Evolutionary conservation across 2,888 invertebrate species (phyloP).

Genomic region (Megalurothrips usitatus): DNA sequence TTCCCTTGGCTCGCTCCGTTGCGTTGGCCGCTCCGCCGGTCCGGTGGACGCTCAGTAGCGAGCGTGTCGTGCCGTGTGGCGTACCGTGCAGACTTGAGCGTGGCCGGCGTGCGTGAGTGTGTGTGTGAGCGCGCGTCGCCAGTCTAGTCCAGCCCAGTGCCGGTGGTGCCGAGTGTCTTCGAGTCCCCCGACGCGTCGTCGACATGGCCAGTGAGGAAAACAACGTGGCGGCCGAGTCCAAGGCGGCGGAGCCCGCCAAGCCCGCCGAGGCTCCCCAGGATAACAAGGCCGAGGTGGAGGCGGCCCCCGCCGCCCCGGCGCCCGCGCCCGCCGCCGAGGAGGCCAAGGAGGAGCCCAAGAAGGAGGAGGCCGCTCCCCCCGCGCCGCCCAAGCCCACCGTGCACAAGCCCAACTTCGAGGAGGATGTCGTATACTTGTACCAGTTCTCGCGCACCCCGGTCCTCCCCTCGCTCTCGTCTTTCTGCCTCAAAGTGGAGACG

Average conservation of each 20-base stretch:
- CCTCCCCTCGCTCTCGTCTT: constrained; percentile 85
- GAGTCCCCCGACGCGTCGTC: not conserved
- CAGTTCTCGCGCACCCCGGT: constrained; percentile 88
- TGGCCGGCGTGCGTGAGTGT: not conserved
- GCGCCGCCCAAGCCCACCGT: constrained; percentile 64
- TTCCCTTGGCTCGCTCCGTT: not conserved
- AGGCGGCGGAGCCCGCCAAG: constrained; percentile 42
- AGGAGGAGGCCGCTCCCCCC: constrained; percentile 37
- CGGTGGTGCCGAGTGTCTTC: not conserved
- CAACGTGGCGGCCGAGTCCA: constrained; percentile 44
- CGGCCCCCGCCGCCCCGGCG: constrained; percentile 16
- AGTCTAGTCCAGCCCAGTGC: not conserved
- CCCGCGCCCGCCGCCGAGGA: constrained; percentile 37
- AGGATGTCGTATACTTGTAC: constrained; percentile 89
- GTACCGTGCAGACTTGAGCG: not conserved
- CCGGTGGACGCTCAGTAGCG: not conserved
- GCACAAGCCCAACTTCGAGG: constrained; percentile 83
- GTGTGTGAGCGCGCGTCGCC: too few relatives aligned
- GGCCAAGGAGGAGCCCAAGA: constrained; percentile 36
- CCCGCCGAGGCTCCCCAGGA: constrained; percentile 36
- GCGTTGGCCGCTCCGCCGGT: not conserved
- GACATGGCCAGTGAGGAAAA: constrained; percentile 41
- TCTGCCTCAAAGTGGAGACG: constrained; percentile 93
- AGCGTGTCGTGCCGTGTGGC: not conserved
- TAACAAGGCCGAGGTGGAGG: constrained; percentile 28